phyloP scores from a whole-genome alignment of 2,797 vertebrate genomes.

The Falco naumanni region DNA sequence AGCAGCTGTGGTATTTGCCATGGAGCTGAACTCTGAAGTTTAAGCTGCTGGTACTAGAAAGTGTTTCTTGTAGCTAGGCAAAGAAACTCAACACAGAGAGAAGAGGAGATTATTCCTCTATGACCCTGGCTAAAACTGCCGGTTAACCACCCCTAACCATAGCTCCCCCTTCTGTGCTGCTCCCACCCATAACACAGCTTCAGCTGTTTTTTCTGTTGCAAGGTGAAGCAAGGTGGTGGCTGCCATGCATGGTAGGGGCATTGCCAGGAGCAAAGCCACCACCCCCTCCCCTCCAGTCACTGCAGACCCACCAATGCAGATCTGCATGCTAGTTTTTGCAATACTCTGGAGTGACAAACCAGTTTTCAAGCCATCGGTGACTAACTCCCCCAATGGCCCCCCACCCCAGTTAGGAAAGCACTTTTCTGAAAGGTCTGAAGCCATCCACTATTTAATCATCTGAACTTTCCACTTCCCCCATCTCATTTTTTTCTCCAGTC shows the following conservation, averaged over 20 bases:
- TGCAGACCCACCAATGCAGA: neutral
- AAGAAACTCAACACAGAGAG: neutral
- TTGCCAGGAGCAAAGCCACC: neutral
- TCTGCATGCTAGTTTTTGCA: neutral
- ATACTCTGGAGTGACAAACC: neutral
- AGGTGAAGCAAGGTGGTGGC: neutral
- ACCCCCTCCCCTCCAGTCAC: neutral
- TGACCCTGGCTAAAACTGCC: neutral
- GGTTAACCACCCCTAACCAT: neutral
- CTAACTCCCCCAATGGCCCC: neutral
- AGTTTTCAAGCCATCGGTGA: neutral
- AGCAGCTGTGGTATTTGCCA: slow-evolving; percentile 2
- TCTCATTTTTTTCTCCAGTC: neutral
- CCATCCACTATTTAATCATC: neutral
- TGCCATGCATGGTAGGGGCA: neutral
- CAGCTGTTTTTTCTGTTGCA: neutral
- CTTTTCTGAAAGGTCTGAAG: neutral
- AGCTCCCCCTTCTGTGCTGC: neutral
- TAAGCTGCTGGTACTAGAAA: neutral
- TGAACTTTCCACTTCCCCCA: neutral
- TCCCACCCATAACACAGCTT: neutral
- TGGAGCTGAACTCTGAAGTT: neutral
- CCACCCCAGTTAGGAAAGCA: neutral
- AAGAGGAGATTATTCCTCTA: neutral
- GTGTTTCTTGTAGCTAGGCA: neutral